A percentile compares a stretch with the other conserved stretches of the same genome.
These are phyloP conservation scores for Phrixothrix hirtus DNA, from an alignment of 2,888 invertebrate species.

Conservation along the genomic window DNA sequence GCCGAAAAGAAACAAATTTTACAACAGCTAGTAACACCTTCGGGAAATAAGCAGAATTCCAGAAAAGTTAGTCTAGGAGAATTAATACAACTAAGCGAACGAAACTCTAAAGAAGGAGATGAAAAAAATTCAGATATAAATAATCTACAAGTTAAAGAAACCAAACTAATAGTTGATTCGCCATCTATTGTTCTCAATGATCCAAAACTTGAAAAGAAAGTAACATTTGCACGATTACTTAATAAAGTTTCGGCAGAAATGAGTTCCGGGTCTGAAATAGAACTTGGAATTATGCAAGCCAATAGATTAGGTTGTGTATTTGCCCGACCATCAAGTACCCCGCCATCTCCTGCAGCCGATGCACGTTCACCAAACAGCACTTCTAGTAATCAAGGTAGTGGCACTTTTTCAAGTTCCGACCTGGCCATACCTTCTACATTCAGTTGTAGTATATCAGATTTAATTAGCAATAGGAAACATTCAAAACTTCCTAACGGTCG, in stretches of 20 bases:
- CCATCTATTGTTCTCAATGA: slow-evolving; percentile 65
- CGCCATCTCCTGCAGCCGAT: slow-evolving; percentile 70
- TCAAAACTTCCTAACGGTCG: slow-evolving; percentile 51
- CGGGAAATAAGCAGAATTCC: slow-evolving; percentile 64
- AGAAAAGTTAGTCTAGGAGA: slow-evolving; percentile 73
- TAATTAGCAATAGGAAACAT: slow-evolving; percentile 48
- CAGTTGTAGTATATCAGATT: slow-evolving; percentile 60
- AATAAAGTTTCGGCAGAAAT: slow-evolving; percentile 79
- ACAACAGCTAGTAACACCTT: slow-evolving; percentile 75
- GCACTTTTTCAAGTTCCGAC: slow-evolving; percentile 75
- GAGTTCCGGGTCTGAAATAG: slow-evolving; percentile 74
- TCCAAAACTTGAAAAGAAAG: slow-evolving; percentile 76
- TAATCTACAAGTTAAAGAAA: slow-evolving; percentile 61
- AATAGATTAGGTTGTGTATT: slow-evolving; percentile 52
- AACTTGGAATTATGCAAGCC: slow-evolving; percentile 57
- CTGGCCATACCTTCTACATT: slow-evolving; percentile 66
- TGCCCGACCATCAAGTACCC: slow-evolving; percentile 59
- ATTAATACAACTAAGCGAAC: slow-evolving; percentile 73
- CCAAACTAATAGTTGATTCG: slow-evolving; percentile 60
- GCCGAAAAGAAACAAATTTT: slow-evolving; percentile 79
- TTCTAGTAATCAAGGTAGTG: slow-evolving; percentile 76
- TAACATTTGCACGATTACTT: slow-evolving; percentile 73
- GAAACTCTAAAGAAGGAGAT: slow-evolving; percentile 47
- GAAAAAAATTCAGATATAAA: slow-evolving; percentile 38
- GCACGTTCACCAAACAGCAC: slow-evolving; percentile 68